Evolutionary conservation across 1,140 invertebrate genomes (phyloP), one percentile per base, ranked within the genome.

Genomic region (Hycleus cichorii): DNA sequence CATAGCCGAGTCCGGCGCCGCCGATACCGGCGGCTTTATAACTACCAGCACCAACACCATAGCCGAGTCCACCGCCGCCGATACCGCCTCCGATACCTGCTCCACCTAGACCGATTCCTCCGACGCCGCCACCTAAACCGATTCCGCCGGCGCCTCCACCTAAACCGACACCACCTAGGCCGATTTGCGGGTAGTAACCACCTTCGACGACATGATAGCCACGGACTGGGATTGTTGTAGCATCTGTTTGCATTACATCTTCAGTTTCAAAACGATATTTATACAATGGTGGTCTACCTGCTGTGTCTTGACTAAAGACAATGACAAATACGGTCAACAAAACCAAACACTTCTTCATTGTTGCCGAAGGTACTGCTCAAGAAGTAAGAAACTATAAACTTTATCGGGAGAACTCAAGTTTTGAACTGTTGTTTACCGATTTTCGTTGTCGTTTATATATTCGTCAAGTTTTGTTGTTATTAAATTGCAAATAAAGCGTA

Each of bases 181-280:
- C 59, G 49, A 51, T 66, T 67, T 67, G 70, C 39, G 69, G 61
- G 54, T 65, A 66, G 59, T 70, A 67, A 44, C 67, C 74, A 67
- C 76, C 69, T 64, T 69, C 67, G 0, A 65, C 64, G n/a, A 65
- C 64, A 39, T 65, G 64, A 47, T 72, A 72, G 5, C 65, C 66
- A 24, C 62, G 52, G 4, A 70, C 51, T 24, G 70, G 72, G 3
- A 70, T 52, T 3, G 56, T 63, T 7, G 69, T 64, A 3, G 64
- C 69, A 3, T 69, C 67, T 7, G 64, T 70, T 42, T 72, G 64
- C 69, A 72, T 70, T 39, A 71, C 54, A 62, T 72, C 72, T 60
- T 71, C 68, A 1, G 67, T 69, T 58, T 69, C 61, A 49, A 66
- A 70, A 0, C 70, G 60, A 55, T 71, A 72, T 49, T 70, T 68